phyloP scores from a whole-genome alignment of 2,797 vertebrate species.

The Aldrovandia affinis region DNA sequence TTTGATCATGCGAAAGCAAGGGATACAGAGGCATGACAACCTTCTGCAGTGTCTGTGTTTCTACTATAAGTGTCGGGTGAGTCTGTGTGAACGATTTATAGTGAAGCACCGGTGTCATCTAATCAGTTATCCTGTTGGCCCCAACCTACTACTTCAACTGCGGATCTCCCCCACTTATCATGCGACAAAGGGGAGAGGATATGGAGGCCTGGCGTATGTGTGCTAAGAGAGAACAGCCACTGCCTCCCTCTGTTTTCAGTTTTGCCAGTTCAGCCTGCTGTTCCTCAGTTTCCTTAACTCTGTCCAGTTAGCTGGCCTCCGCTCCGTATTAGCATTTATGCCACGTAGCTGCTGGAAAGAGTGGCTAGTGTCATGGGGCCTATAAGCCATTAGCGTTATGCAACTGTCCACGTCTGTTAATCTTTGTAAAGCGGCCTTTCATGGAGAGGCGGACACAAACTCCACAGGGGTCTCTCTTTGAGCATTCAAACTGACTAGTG shows the following conservation, averaged over 20 bases:
- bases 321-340: background rate
- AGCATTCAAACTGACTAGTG: background rate
- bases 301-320: too few relatives aligned
- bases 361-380: background rate
- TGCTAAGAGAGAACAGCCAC: background rate
- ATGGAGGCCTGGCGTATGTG: too few relatives aligned
- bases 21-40: background rate
- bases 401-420: background rate
- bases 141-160: background rate
- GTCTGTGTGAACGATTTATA: background rate
- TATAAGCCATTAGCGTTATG: background rate
- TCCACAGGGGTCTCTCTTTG: background rate
- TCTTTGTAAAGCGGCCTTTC: background rate
- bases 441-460: background rate
- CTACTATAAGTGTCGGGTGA: background rate
- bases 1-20: background rate
- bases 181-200: background rate
- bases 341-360: background rate
- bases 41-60: background rate
- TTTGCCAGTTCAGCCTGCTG: background rate
- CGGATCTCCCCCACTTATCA: background rate
- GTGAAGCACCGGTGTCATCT: background rate
- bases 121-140: too few relatives aligned
- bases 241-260: background rate
- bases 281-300: background rate